Evolutionary conservation across 2,113 vertebrate species (phyloP).

Genomic region (Myrmophylax atrothorax): DNA sequence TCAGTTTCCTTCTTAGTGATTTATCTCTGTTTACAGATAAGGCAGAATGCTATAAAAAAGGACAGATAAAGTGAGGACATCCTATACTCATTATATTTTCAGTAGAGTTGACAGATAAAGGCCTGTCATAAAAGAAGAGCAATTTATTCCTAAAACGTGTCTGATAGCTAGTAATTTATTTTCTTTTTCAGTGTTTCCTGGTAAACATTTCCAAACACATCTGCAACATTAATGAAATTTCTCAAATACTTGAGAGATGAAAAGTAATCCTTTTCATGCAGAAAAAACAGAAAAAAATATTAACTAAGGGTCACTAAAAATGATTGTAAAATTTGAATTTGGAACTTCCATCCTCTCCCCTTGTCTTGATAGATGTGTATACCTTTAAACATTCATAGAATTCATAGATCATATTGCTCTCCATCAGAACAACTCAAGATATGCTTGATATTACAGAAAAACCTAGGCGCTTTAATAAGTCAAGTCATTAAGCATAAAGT

Average conservation of each 20-base stretch:
- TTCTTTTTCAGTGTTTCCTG: not conserved
- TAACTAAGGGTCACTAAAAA: not conserved
- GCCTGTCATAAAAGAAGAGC: not conserved
- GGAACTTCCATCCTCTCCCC: not conserved
- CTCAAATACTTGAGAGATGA: not conserved
- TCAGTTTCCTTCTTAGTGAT: not conserved
- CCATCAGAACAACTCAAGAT: not conserved
- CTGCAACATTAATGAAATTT: not conserved
- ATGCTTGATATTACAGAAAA: not conserved
- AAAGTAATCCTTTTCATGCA: not conserved
- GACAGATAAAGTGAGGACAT: slow-evolving; percentile 19
- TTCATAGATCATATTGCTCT: not conserved
- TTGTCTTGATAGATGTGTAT: not conserved
- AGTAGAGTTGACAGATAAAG: not conserved
- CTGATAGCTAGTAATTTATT: not conserved
- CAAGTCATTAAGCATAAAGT: not conserved
- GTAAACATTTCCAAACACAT: not conserved
- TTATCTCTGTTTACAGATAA: slow-evolving; percentile 51
- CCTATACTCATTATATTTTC: slow-evolving; percentile 21
- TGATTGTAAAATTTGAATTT: not conserved
- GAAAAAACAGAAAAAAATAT: not conserved
- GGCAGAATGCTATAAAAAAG: not conserved
- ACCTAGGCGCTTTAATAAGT: not conserved
- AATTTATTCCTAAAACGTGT: not conserved
- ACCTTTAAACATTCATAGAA: not conserved